These are phyloP conservation scores for Eclectus roratus DNA, from an alignment of 2,113 vertebrate species.

Conservation along the genomic window DNA sequence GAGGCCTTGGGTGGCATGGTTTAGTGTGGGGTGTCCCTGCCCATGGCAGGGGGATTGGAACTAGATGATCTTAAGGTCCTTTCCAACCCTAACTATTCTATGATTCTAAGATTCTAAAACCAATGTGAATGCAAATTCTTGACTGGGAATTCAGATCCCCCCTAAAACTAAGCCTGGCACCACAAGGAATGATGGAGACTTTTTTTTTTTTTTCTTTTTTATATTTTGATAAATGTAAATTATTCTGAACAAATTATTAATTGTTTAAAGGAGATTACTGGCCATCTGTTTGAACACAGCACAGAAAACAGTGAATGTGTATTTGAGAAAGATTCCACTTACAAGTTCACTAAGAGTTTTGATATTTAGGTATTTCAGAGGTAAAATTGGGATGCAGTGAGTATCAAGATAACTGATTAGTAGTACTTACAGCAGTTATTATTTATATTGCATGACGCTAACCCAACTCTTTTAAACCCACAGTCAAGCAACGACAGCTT, in stretches of 20 bases:
- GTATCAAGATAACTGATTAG: background rate
- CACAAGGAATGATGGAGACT: background rate
- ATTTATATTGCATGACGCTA: background rate
- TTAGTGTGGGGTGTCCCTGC: too few relatives aligned
- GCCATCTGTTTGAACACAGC: background rate
- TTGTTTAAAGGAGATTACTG: background rate
- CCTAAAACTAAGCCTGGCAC: background rate
- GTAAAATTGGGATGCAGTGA: rapidly evolving
- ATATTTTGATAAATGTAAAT: background rate
- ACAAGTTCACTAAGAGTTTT: background rate
- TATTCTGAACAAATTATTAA: background rate
- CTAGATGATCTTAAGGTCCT: too few relatives aligned
- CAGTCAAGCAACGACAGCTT: background rate
- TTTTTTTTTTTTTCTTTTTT: background rate
- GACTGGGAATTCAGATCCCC: background rate
- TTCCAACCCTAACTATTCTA: too few relatives aligned
- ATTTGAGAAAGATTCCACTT: background rate
- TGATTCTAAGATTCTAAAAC: background rate
- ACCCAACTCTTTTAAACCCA: background rate
- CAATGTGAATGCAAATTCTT: background rate
- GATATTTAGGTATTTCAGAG: background rate
- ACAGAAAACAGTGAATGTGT: background rate
- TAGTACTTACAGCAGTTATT: background rate
- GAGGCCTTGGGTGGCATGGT: too few relatives aligned
- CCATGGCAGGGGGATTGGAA: too few relatives aligned